Percentiles rank a stretch among this genome's conserved stretches.
Conservation (phyloP, 2,888 invertebrate species). For the Acronicta leporina region DNA sequence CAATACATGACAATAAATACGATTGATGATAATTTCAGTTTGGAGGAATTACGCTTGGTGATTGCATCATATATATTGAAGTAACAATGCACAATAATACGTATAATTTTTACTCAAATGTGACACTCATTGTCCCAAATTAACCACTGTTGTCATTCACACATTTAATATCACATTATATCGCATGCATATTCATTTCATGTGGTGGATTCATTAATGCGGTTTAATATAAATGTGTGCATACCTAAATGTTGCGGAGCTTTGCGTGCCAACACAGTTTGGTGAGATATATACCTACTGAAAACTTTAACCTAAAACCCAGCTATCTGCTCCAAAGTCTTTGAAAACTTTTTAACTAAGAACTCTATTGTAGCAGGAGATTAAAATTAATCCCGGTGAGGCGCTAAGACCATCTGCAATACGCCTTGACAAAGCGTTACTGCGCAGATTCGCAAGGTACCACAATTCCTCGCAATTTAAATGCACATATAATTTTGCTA, state of each 20-base stretch:
- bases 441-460: conserved; percentile 41
- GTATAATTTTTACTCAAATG: conserved; percentile 22
- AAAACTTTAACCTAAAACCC: conserved; percentile 49
- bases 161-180: conserved; percentile 32
- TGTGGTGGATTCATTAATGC: conserved; percentile 13
- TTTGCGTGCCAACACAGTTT: conserved; percentile 30
- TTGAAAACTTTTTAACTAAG: conserved; percentile 48
- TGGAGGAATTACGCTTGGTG: conserved; percentile 1
- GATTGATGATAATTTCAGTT: not conserved
- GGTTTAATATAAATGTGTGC: conserved; percentile 5
- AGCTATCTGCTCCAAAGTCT: conserved; percentile 41
- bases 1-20: not conserved
- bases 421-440: conserved; percentile 39
- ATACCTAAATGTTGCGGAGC: conserved; percentile 13
- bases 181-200: conserved; percentile 43
- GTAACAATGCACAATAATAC: conserved; percentile 14
- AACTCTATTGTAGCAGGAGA: conserved; percentile 52
- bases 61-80: conserved; percentile 5
- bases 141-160: conserved; percentile 44
- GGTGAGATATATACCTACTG: conserved; percentile 31
- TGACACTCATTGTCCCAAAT: conserved; percentile 37
- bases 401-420: conserved; percentile 48
- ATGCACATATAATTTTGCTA: conserved; percentile 51
- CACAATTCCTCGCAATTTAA: conserved; percentile 48
- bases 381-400: conserved; percentile 55